Base-by-base conservation (phyloP, 2,797 vertebrate species). In the Merluccius polli region DNA sequence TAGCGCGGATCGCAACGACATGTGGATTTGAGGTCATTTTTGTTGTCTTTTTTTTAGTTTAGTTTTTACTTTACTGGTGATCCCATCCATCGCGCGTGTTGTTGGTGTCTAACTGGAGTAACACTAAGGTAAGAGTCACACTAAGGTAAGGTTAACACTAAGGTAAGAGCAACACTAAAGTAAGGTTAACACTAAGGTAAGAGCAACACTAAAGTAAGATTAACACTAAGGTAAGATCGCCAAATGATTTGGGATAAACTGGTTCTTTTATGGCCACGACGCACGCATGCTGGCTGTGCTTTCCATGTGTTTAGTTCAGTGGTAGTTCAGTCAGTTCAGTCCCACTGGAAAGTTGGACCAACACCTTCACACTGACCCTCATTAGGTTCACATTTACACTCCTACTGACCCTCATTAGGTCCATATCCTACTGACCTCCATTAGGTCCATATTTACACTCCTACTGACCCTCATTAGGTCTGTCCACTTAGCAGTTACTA, bases 331-430 rank as follows among this genome's bases (percentile, higher is more conserved):
- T 32, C 74, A 77, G 72, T 31, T n/a, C n/a, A n/a, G n/a, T n/a
- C n/a, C n/a, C n/a, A n/a, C n/a, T 69, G 74, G 75, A 85, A 90
- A 91, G 87, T 91, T 89, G 15, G 74, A 44, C 5, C 27, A 13
- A 59, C 83, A 89, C 90, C 92, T 88, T 80, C 16, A 30, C 8
- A 63, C 30, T 77, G 13, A 38, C 31, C n/a, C n/a, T 72, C 70
- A 78, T 75, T 87, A 83, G 78, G 89, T 92, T 92, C 92, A 91
- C n/a, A n/a, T n/a, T n/a, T n/a, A n/a, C n/a, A n/a, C n/a, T n/a
- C n/a, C n/a, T n/a, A n/a, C n/a, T n/a, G n/a, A n/a, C n/a, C n/a
- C n/a, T n/a, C n/a, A n/a, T n/a, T n/a, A n/a, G n/a, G n/a, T n/a
- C n/a, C n/a, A n/a, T n/a, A n/a, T n/a, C n/a, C n/a, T n/a, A n/a